Evolutionary conservation across 92 coral and sea anemone genomes (phyloP).

Genomic region (Phenganax stokvisi): DNA sequence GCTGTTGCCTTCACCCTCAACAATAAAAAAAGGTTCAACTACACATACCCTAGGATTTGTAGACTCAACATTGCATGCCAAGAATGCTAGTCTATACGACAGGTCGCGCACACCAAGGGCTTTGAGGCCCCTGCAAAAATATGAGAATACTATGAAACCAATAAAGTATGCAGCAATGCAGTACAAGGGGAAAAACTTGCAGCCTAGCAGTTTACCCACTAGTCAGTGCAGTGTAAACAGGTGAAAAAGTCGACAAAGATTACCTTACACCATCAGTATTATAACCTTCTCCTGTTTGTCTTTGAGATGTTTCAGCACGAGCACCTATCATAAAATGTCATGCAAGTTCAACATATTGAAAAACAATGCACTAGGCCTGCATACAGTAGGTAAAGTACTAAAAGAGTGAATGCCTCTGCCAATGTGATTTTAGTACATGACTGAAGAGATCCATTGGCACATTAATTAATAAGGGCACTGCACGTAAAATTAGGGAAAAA

Average conservation of each 20-base stretch:
- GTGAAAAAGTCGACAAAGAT: neutral
- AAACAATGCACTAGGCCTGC: neutral
- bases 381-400: neutral
- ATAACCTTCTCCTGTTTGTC: slow-evolving; percentile 88
- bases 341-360: neutral
- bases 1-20: neutral
- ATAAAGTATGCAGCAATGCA: too few species aligned
- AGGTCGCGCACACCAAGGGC: slow-evolving; percentile 98
- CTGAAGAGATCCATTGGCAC: too few species aligned
- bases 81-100: slow-evolving; percentile 86
- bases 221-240: neutral
- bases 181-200: too few species aligned
- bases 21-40: neutral
- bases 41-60: slow-evolving; percentile 86
- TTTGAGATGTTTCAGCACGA: slow-evolving; percentile 82
- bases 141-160: too few species aligned
- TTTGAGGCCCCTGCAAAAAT: slow-evolving; percentile 70
- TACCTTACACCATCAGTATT: slow-evolving; percentile 94
- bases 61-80: slow-evolving; percentile 94
- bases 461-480: neutral
- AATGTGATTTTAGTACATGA: too few species aligned
- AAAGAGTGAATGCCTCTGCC: too few species aligned
- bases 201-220: too few species aligned
- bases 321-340: slow-evolving; percentile 52
- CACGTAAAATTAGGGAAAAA: neutral